These are phyloP conservation scores for Merops nubicus DNA, from an alignment of 2,113 vertebrate species.

Conservation along the genomic window DNA sequence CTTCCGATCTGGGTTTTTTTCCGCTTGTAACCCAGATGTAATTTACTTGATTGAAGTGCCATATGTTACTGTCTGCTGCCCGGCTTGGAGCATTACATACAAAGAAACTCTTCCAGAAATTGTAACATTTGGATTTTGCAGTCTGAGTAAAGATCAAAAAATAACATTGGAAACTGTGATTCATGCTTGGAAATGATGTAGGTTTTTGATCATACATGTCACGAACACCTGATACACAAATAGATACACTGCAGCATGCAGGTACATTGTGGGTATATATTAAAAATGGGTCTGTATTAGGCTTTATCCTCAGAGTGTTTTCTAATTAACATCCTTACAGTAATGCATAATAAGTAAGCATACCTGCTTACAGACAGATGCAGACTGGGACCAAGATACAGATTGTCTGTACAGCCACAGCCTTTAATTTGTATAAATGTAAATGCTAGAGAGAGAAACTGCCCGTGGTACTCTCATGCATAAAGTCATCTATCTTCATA, in stretches of 20 bases:
- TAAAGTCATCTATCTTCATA: neutral
- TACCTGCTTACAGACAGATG: neutral
- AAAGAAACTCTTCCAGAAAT: neutral
- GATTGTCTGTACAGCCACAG: neutral
- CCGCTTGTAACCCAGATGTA: neutral
- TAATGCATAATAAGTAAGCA: neutral
- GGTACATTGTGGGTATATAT: neutral
- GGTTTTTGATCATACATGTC: neutral
- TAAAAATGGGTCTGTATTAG: neutral
- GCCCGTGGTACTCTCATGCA: neutral
- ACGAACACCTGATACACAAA: neutral
- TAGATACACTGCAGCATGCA: neutral
- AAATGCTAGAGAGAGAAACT: neutral
- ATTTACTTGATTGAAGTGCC: neutral
- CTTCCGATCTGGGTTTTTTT: neutral
- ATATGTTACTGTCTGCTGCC: neutral
- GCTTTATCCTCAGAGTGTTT: neutral
- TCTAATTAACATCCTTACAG: neutral
- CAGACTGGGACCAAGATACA: too few relatives aligned
- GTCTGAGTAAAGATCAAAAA: neutral
- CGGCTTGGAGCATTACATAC: neutral
- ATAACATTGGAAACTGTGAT: neutral
- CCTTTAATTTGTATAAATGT: neutral
- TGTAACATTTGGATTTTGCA: neutral
- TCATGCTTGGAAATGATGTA: neutral